Percentiles rank a stretch among this genome's conserved stretches.
These are phyloP conservation scores for Seira sanloemensis DNA, from an alignment of 2,888 invertebrate species.

Conservation along the genomic window DNA sequence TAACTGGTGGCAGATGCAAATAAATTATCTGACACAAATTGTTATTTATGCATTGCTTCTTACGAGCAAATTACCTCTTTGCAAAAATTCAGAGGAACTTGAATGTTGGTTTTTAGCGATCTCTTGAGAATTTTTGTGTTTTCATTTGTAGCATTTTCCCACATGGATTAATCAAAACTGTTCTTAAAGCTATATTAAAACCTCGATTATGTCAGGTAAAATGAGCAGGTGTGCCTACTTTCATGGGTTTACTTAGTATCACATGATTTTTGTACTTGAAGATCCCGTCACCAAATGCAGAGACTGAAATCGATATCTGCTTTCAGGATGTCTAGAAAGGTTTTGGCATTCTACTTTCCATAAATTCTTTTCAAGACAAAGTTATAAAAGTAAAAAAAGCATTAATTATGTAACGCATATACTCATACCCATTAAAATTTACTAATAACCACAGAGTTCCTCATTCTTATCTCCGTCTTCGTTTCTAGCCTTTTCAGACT, in stretches of 20 bases:
- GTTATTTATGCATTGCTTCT: slow-evolving; percentile 63
- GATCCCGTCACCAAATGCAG: no score
- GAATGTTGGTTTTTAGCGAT: slow-evolving; percentile 51
- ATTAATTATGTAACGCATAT: slow-evolving; percentile 6
- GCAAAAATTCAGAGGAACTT: slow-evolving; percentile 60
- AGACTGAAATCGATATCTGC: no score
- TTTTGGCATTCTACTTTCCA: not conserved
- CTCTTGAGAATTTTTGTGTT: not conserved
- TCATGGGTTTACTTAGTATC: not conserved
- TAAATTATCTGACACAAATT: slow-evolving; percentile 63
- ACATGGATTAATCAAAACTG: not conserved
- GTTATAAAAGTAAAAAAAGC: not conserved
- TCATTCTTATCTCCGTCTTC: not conserved
- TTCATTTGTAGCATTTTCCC: not conserved
- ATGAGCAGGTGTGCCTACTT: not conserved
- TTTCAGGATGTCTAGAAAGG: not conserved
- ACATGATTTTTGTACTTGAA: not conserved
- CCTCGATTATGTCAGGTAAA: not conserved
- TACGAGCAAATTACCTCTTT: slow-evolving; percentile 58
- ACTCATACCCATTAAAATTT: not conserved
- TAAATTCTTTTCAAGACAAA: not conserved
- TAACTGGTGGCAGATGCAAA: slow-evolving; percentile 58
- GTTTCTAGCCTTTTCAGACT: not conserved
- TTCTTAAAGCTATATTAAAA: not conserved
- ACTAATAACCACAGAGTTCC: not conserved